These are phyloP conservation scores for Diorhabda sublineata DNA, from an alignment of 1,140 invertebrate genomes.

Conservation along the genomic window DNA sequence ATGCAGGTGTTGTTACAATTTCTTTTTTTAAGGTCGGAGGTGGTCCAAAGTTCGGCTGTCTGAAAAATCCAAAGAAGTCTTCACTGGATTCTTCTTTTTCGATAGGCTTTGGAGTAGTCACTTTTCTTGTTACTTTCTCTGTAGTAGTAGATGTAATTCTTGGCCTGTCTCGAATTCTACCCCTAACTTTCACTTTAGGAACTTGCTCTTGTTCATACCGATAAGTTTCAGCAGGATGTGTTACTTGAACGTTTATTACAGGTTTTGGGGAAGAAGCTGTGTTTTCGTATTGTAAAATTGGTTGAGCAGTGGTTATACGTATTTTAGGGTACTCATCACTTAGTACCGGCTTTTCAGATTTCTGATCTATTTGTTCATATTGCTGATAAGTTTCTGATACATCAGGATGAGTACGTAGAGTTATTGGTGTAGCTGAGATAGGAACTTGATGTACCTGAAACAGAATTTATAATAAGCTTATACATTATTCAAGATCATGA, in stretches of 20 bases:
- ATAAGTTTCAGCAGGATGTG: conserved; percentile 17
- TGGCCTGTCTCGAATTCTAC: conserved; percentile 27
- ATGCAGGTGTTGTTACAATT: background rate
- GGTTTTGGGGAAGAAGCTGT: conserved; percentile 19
- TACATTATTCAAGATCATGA: too few species aligned
- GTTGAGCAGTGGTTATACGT: conserved; percentile 7
- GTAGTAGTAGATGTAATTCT: conserved; percentile 42
- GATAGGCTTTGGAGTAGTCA: conserved; percentile 25
- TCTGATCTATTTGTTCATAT: conserved; percentile 18
- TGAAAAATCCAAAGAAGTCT: conserved; percentile 45
- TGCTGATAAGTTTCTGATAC: conserved; percentile 28
- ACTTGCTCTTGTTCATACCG: conserved; percentile 18
- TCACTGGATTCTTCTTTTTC: conserved; percentile 28
- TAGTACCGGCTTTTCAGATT: conserved; percentile 7
- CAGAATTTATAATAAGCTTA: background rate
- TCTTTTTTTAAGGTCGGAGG: conserved; percentile 16
- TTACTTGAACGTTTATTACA: conserved; percentile 24
- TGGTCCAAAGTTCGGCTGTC: conserved; percentile 36
- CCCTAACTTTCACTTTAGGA: conserved; percentile 3
- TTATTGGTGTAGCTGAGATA: conserved; percentile 5
- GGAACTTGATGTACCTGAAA: conserved; percentile 5
- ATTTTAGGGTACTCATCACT: conserved; percentile 22
- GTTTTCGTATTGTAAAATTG: conserved; percentile 11
- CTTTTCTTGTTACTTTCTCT: conserved; percentile 25
- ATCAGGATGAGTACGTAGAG: background rate